Evolutionary conservation across 2,113 vertebrate genomes (phyloP).

Genomic region (Leptobrachium ailaonicum): DNA sequence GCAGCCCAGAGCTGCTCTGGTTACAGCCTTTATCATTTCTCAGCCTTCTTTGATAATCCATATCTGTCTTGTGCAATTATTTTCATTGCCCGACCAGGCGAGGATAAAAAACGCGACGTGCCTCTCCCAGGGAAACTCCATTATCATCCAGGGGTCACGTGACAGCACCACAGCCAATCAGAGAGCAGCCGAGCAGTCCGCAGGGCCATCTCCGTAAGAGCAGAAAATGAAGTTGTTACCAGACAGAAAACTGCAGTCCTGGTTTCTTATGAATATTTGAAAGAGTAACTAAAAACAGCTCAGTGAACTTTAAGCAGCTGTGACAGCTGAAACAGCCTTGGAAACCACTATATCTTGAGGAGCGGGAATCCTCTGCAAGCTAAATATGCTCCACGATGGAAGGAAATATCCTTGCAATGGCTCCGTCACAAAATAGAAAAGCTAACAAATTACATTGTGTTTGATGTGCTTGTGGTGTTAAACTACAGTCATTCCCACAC

Average conservation of each 20-base stretch:
- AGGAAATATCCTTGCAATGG: neutral
- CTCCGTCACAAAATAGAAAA: neutral
- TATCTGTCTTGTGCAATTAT: slow-evolving; percentile 81
- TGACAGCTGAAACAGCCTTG: slow-evolving; percentile 83
- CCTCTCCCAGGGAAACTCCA: slow-evolving; percentile 69
- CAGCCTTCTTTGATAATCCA: slow-evolving; percentile 76
- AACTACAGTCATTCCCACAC: too few relatives aligned
- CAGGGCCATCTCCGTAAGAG: slow-evolving; percentile 67
- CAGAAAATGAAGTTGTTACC: slow-evolving; percentile 77
- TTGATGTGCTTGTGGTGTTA: too few relatives aligned
- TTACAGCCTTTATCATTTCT: slow-evolving; percentile 74
- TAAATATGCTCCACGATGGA: neutral
- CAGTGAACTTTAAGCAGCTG: slow-evolving; percentile 78
- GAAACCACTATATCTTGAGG: slow-evolving; percentile 67
- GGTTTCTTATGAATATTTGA: slow-evolving; percentile 90
- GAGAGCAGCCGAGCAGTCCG: slow-evolving; percentile 54
- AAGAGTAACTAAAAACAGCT: slow-evolving; percentile 83
- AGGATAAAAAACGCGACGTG: slow-evolving; percentile 74
- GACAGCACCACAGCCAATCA: slow-evolving; percentile 55
- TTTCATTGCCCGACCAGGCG: slow-evolving; percentile 69
- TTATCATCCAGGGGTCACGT: slow-evolving; percentile 69
- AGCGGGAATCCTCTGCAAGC: slow-evolving; percentile 31
- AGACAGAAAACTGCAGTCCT: slow-evolving; percentile 73
- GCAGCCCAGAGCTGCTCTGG: slow-evolving; percentile 63
- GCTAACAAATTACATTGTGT: too few relatives aligned